Base-by-base conservation (phyloP, 2,888 invertebrate genomes). In the Scaptodrosophila latifasciaeformis region DNA sequence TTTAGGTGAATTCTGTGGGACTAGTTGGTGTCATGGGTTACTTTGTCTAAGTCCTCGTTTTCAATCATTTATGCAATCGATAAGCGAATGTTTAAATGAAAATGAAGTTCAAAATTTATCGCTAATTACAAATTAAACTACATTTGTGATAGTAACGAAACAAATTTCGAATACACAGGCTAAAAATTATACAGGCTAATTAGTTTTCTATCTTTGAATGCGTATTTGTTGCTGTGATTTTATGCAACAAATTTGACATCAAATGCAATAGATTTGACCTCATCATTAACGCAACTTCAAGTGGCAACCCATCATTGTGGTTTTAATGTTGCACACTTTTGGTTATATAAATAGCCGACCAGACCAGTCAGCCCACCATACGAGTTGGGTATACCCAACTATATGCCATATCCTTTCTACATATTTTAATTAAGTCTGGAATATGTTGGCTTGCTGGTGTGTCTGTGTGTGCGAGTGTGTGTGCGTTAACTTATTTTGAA, bases 101-200 rank as follows among this genome's bases (percentile, higher is more conserved):
- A n/a, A n/a, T n/a, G n/a, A n/a, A n/a, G n/a, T n/a, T n/a, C n/a
- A n/a, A n/a, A n/a, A n/a, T n/a, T n/a, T n/a, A n/a, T n/a, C n/a
- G n/a, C 65, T 71, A 71, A 67, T 69, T 62, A 43, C 44, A 49
- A 47, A 37, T 37, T 37, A 37, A 37, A 13, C 37, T 37, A 37
- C 34, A 13, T 34, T n/a, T n/a, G n/a, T n/a, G n/a, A n/a, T n/a
- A n/a, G n/a, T n/a, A n/a, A n/a, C n/a, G n/a, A n/a, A n/a, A n/a
- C n/a, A n/a, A 24, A 24, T 24, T 24, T 7, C 24, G 7, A 24
- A 24, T 24, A 7, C 7, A 24, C 3, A 5, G 24, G 7, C 24
- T 7, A 3, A 24, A 24, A 24, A 37, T 15, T 15, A 17, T 46
- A 17, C 18, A 15, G 2, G 45, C 45, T 51, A 62, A 62, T 57